Evolutionary conservation across 1,140 invertebrate genomes (phyloP).

Genomic region (Diabrotica undecimpunctata): DNA sequence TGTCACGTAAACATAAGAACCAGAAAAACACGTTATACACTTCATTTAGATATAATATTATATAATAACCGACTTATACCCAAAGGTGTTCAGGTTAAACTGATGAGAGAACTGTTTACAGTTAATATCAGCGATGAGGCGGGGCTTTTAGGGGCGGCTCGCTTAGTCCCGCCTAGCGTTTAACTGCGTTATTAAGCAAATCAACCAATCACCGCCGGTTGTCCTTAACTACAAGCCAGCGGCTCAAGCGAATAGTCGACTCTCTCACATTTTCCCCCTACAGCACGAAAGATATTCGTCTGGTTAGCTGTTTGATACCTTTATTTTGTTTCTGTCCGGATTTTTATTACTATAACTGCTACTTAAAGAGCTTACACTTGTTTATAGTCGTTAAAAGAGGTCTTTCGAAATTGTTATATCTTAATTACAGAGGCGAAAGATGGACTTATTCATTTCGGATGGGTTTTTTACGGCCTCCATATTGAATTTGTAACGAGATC

Average conservation of each 20-base stretch:
- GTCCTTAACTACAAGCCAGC: constrained; percentile 29
- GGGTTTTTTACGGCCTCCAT: too few relatives aligned
- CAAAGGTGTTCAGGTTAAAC: constrained; percentile 32
- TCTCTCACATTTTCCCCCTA: not conserved
- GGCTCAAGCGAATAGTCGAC: constrained; percentile 20
- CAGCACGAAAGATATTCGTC: not conserved
- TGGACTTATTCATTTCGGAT: constrained; percentile 16
- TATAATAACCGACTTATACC: constrained; percentile 25
- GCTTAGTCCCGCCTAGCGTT: constrained; percentile 16
- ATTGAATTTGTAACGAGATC: too few relatives aligned
- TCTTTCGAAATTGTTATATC: constrained; percentile 43
- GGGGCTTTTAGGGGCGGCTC: constrained; percentile 17
- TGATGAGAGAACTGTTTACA: constrained; percentile 31
- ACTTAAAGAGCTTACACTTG: constrained; percentile 43
- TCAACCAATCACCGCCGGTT: constrained; percentile 34
- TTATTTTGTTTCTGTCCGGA: constrained; percentile 36
- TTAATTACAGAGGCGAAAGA: constrained; percentile 39
- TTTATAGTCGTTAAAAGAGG: constrained; percentile 42
- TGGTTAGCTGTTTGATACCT: constrained; percentile 29
- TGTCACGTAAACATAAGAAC: not conserved
- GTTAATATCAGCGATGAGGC: constrained; percentile 21
- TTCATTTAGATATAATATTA: not conserved
- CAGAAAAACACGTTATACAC: not conserved
- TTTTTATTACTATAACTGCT: constrained; percentile 42
- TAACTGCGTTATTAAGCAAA: constrained; percentile 30